Conservation (phyloP, 2,113 vertebrate species). For the Camelus bactrianus region DNA sequence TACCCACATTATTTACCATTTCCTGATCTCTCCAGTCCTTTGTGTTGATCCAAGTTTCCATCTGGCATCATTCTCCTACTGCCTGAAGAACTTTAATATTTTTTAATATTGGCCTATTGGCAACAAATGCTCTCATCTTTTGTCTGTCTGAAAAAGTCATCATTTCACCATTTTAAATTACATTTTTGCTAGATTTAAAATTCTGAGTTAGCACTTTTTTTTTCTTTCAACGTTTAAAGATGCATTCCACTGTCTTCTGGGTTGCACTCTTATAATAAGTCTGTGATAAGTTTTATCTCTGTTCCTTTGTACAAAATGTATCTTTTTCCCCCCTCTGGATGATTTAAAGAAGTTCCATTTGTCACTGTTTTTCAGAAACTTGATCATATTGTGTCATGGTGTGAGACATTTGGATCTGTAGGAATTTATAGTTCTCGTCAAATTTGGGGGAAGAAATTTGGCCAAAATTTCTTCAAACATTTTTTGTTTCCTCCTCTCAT, state of each 20-base stretch:
- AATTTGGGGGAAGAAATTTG: background rate
- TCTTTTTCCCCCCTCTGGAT: background rate
- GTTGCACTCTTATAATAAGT: background rate
- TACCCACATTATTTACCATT: conserved; percentile 28
- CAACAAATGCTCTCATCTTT: conserved; percentile 39
- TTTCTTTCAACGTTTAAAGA: conserved; percentile 1
- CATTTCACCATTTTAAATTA: conserved; percentile 43
- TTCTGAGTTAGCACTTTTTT: conserved; percentile 17
- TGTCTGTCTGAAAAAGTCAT: conserved; percentile 65
- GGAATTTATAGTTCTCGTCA: conserved; percentile 11
- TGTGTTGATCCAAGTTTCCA: conserved; percentile 61
- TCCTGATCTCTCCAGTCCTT: conserved; percentile 22
- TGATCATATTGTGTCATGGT: background rate
- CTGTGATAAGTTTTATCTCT: conserved; percentile 24
- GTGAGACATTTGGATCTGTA: background rate
- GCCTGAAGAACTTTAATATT: background rate
- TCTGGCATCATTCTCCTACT: conserved; percentile 41
- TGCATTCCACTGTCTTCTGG: conserved; percentile 33
- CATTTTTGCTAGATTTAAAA: conserved; percentile 30
- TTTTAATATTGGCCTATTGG: conserved; percentile 21
- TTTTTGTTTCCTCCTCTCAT: background rate
- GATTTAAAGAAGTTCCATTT: conserved; percentile 32
- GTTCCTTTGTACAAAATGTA: conserved; percentile 23
- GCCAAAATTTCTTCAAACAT: background rate
- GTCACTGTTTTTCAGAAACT: conserved; percentile 49